These are phyloP conservation scores for Drosophila mettleri DNA, from an alignment of 2,888 invertebrate genomes.

Conservation along the genomic window DNA sequence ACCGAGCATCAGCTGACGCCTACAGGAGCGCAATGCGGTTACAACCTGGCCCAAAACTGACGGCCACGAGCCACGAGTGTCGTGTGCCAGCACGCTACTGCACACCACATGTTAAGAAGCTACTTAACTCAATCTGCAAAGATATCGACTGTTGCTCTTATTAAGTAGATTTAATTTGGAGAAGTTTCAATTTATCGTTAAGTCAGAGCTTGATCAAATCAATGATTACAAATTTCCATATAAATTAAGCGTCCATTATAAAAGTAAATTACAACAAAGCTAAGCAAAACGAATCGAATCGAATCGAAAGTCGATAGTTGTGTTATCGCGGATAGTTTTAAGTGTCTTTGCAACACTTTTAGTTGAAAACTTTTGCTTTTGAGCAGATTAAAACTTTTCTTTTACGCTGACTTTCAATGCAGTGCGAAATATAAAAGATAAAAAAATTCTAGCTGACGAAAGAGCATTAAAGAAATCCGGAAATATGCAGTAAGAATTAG, in stretches of 20 bases:
- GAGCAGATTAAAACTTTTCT: conserved; percentile 10
- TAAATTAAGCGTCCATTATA: too few species aligned
- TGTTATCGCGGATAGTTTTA: neutral
- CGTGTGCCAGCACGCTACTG: neutral
- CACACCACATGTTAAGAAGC: neutral
- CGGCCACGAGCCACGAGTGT: neutral
- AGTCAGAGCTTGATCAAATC: neutral
- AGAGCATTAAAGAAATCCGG: too few species aligned
- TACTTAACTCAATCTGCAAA: neutral
- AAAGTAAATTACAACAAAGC: neutral
- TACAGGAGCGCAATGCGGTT: conserved; percentile 36
- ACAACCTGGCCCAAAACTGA: conserved; percentile 30
- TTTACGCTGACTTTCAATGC: neutral
- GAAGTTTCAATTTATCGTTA: neutral
- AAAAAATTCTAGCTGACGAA: too few species aligned
- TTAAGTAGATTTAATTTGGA: neutral
- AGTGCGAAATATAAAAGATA: neutral
- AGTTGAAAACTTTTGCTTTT: conserved; percentile 6
- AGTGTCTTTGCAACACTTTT: conserved; percentile 4
- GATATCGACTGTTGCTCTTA: neutral
- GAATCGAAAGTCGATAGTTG: conserved; percentile 5
- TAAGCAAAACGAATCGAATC: neutral
- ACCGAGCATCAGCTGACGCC: conserved; percentile 16
- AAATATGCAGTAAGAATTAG: too few species aligned
- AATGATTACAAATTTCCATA: too few species aligned